Percentiles rank a stretch among this genome's conserved stretches.
Conservation (phyloP, 2,113 vertebrate species). For the Neodontobutis hainanensis region DNA sequence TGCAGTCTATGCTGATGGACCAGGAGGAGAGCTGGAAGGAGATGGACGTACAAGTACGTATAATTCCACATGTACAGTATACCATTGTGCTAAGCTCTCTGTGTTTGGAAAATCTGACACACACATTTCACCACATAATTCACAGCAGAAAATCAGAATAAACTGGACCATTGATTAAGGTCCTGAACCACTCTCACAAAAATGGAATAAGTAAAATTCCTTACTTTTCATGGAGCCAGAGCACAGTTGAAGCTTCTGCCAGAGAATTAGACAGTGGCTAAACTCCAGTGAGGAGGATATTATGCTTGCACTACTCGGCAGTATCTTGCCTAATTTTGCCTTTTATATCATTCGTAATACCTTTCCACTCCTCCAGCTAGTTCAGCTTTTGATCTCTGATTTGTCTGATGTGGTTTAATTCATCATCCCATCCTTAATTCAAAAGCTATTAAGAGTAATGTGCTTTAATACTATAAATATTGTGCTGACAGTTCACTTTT, state of each 20-base stretch:
- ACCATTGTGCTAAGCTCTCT: neutral
- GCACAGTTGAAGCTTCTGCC: slow-evolving; percentile 29
- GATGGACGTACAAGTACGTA: slow-evolving; percentile 89
- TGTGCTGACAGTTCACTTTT: slow-evolving; percentile 22
- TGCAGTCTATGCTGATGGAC: slow-evolving; percentile 89
- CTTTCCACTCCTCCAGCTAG: neutral
- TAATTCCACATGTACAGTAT: neutral
- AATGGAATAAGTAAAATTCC: slow-evolving; percentile 27
- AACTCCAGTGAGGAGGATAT: slow-evolving; percentile 28
- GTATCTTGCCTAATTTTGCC: slow-evolving; percentile 28
- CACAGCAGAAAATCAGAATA: slow-evolving; percentile 25
- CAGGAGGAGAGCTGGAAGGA: slow-evolving; percentile 88
- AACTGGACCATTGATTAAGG: slow-evolving; percentile 35
- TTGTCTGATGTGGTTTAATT: slow-evolving; percentile 34
- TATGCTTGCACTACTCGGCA: slow-evolving; percentile 23
- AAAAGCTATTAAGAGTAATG: slow-evolving; percentile 14
- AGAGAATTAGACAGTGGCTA: slow-evolving; percentile 44
- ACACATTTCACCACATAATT: neutral
- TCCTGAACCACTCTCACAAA: slow-evolving; percentile 28
- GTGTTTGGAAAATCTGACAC: neutral
- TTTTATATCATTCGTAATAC: slow-evolving; percentile 15
- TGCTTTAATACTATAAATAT: slow-evolving; percentile 23
- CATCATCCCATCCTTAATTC: slow-evolving; percentile 10
- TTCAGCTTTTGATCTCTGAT: neutral
- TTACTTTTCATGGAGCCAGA: slow-evolving; percentile 34